These are phyloP conservation scores for Leptopterna dolabrata DNA, from an alignment of 2,888 invertebrate species.

Conservation along the genomic window DNA sequence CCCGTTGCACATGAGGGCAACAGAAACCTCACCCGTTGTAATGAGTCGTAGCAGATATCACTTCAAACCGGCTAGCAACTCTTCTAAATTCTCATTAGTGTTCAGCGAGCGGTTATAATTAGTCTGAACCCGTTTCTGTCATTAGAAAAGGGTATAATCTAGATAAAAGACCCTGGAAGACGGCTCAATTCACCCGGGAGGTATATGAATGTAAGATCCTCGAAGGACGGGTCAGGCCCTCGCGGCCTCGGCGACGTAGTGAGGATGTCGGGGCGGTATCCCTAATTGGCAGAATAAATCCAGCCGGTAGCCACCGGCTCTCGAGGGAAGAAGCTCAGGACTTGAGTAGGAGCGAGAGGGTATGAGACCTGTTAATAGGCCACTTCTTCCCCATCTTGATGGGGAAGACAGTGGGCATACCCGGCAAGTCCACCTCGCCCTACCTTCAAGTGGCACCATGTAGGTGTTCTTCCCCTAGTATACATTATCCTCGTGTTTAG, in stretches of 20 bases:
- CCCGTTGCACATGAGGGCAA: not conserved
- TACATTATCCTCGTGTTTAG: slow-evolving; percentile 23
- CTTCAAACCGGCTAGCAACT: not conserved
- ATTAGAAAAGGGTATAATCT: slow-evolving; percentile 5
- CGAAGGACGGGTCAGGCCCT: not conserved
- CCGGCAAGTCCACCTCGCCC: not conserved
- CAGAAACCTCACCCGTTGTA: not conserved
- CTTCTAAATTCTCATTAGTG: slow-evolving; percentile 31
- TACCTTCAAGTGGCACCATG: not conserved
- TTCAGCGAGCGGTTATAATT: slow-evolving; percentile 1
- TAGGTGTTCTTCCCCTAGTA: not conserved
- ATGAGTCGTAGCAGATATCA: not conserved
- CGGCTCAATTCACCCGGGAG: slow-evolving; percentile 32
- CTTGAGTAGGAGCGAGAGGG: not conserved
- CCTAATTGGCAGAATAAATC: slow-evolving; percentile 42
- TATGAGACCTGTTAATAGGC: slow-evolving; percentile 24
- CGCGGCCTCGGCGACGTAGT: not conserved
- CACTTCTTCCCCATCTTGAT: slow-evolving; percentile 41
- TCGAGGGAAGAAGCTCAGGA: not conserved
- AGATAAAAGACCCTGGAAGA: not conserved
- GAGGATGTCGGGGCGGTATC: slow-evolving; percentile 26
- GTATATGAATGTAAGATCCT: not conserved
- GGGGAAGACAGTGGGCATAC: not conserved
- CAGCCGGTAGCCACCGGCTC: not conserved
- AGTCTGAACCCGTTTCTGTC: not conserved